These are phyloP conservation scores for Dicranocentrus wangi DNA, from an alignment of 2,888 invertebrate species.

Conservation along the genomic window DNA sequence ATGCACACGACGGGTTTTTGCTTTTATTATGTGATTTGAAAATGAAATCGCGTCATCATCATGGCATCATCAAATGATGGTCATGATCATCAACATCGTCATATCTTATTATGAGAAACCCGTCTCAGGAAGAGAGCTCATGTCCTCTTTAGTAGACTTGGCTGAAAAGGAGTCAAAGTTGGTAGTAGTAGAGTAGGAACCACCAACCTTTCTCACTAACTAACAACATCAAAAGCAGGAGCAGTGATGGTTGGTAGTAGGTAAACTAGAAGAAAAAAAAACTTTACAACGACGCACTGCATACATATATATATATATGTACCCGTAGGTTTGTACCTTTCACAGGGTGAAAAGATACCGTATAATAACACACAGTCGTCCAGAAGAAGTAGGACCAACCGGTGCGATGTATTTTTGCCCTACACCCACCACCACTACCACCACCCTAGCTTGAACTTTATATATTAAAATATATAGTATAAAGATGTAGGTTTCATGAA, in stretches of 20 bases:
- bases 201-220: too few relatives aligned
- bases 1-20: slow-evolving; percentile 40
- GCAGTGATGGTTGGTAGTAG: too few relatives aligned
- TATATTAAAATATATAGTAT: slow-evolving; percentile 32
- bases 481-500: slow-evolving; percentile 55
- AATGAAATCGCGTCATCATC: slow-evolving; percentile 60
- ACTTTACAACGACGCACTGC: too few relatives aligned
- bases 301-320: too few relatives aligned
- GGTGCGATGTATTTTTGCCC: neutral
- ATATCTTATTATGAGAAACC: slow-evolving; percentile 56
- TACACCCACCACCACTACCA: too few relatives aligned
- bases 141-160: slow-evolving; percentile 50
- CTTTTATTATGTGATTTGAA: slow-evolving; percentile 60
- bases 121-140: slow-evolving; percentile 42
- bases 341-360: neutral
- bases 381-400: neutral
- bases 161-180: slow-evolving; percentile 26
- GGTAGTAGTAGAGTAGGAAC: too few relatives aligned
- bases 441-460: slow-evolving; percentile 1
- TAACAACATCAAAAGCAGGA: too few relatives aligned
- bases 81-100: slow-evolving; percentile 58
- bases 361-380: neutral
- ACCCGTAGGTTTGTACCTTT: too few relatives aligned
- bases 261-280: too few relatives aligned
- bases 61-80: slow-evolving; percentile 50